These are phyloP conservation scores for Lycocerus yunnanus DNA, from an alignment of 2,888 invertebrate species.

Conservation along the genomic window DNA sequence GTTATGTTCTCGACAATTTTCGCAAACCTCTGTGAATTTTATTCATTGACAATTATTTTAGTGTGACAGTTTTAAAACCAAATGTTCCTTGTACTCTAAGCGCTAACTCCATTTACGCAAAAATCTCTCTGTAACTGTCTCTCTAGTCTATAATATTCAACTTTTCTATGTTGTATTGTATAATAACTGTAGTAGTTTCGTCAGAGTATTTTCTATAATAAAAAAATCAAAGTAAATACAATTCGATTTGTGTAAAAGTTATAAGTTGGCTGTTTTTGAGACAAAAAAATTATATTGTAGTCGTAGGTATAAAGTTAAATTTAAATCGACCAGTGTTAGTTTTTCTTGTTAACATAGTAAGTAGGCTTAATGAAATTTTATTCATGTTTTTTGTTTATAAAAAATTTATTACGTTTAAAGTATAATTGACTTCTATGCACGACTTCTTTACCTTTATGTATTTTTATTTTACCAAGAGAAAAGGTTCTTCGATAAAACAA, in stretches of 20 bases:
- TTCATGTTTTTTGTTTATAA: not conserved
- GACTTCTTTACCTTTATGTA: not conserved
- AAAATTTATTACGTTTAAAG: not conserved
- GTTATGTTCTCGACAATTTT: too few species aligned
- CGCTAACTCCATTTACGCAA: slow-evolving; percentile 18
- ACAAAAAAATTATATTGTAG: not conserved
- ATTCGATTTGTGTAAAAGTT: slow-evolving; percentile 3
- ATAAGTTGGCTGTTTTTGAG: not conserved
- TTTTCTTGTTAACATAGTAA: not conserved
- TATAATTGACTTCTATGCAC: not conserved
- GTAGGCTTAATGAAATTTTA: not conserved
- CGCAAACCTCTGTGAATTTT: too few species aligned
- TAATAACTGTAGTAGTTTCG: slow-evolving; percentile 21
- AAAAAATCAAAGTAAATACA: slow-evolving; percentile 1
- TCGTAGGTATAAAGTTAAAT: not conserved
- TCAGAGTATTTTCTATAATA: slow-evolving; percentile 4
- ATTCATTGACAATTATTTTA: too few species aligned
- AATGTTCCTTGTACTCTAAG: not conserved
- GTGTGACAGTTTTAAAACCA: not conserved
- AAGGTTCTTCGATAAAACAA: not conserved
- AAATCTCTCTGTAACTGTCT: slow-evolving; percentile 4
- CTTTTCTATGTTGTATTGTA: slow-evolving; percentile 20
- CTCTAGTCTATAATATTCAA: slow-evolving; percentile 15
- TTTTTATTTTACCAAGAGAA: not conserved
- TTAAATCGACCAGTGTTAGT: not conserved